phyloP scores from a whole-genome alignment of 2,888 invertebrate genomes.

The Drosophila stalkeri region DNA sequence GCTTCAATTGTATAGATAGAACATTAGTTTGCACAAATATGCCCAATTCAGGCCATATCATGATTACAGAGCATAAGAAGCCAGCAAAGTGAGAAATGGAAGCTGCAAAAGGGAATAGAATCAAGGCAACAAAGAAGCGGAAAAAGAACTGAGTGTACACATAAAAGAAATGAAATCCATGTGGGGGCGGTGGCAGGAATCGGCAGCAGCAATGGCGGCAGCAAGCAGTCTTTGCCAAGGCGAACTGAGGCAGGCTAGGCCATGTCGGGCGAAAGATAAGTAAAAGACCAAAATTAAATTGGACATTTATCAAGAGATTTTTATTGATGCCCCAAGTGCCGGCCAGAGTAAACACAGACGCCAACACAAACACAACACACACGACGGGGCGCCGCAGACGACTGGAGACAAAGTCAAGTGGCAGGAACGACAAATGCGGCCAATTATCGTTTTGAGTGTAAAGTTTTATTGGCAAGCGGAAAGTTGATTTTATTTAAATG shows the following conservation, averaged over 20 bases:
- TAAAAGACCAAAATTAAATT: conserved; percentile 83
- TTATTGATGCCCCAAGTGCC: conserved; percentile 80
- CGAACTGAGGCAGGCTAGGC: conserved; percentile 30
- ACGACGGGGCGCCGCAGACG: conserved; percentile 31
- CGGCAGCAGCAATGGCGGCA: conserved; percentile 4
- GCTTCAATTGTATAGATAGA: conserved; percentile 28
- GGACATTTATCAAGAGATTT: conserved; percentile 84
- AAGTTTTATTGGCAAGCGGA: conserved; percentile 73
- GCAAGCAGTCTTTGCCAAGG: conserved; percentile 9
- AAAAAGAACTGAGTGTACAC: conserved; percentile 25
- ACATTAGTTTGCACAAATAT: conserved; percentile 68
- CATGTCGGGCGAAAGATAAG: conserved; percentile 64
- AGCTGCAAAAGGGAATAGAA: conserved; percentile 59
- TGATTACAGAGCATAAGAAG: conserved; percentile 62
- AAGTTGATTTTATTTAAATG: conserved; percentile 74
- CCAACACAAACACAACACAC: conserved; percentile 21
- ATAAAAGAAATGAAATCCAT: conserved; percentile 59
- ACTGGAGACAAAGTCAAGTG: conserved; percentile 57
- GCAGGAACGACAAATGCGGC: conserved; percentile 68
- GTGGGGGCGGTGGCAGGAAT: conserved; percentile 50
- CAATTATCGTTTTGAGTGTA: conserved; percentile 80
- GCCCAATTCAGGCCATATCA: conserved; percentile 64
- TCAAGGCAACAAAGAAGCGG: conserved; percentile 29
- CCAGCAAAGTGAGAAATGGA: conserved; percentile 64
- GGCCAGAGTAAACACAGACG: conserved; percentile 49